Conservation (phyloP, 2,113 vertebrate genomes). For the zebrafish (Danio rerio) region GRCz12tu NC_133195.1:46949001-46949500, state of each 20-base stretch:
- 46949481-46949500: not conserved
- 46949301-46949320: slow-evolving; percentile 45
- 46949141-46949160: slow-evolving; percentile 95
- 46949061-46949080: slow-evolving; percentile 91
- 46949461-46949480: not conserved
- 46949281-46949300: slow-evolving; percentile 80
- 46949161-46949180: slow-evolving; percentile 74
- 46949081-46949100: slow-evolving; percentile 92
- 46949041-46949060: slow-evolving; percentile 88
- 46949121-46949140: slow-evolving; percentile 90
- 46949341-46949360: slow-evolving; percentile 15
- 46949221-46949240: slow-evolving; percentile 87
- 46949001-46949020: slow-evolving; percentile 95
- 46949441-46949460: not conserved
- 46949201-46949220: slow-evolving; percentile 75
- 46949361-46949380: slow-evolving; percentile 42
- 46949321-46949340: slow-evolving; percentile 50
- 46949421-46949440: not conserved
- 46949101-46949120: slow-evolving; percentile 96
- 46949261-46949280: slow-evolving; percentile 91
- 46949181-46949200: slow-evolving; percentile 55
- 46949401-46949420: not conserved
- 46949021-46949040: slow-evolving; percentile 91
- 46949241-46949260: slow-evolving; percentile 91
- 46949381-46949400: slow-evolving; percentile 30